Base-by-base conservation (phyloP, 2,113 vertebrate genomes). In the Xyrauchen texanus region DNA sequence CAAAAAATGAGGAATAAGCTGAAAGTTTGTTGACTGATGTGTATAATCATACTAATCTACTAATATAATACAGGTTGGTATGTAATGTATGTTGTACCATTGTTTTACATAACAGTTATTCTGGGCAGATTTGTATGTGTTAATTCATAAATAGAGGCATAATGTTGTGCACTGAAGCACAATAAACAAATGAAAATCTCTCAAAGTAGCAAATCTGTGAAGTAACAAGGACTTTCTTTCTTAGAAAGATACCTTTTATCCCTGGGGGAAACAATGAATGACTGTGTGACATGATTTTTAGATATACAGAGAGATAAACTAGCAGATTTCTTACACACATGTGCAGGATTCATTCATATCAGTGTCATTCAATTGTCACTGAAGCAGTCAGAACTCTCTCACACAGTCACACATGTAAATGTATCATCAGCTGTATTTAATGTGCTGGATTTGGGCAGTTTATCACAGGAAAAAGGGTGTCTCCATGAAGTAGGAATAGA, bases 371-470 rank as follows among this genome's bases (percentile, higher is more conserved):
- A 58, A 34, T 11, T 72, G 42, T 72, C 12, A 72, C 15, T 34
- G 69, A 71, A 46, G 53, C 42, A 58, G 13, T 13, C 53, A 72
- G 10, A 72, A 16, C 42, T 55, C 8, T 58, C 13, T 72, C 42
- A 34, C 21, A 34, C 21, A 57, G 8, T 72, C 42, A 34, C 21
- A 34, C 21, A 57, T 72, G 69, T 58, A 58, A 72, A 8, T 72
- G 53, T 72, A 53, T 58, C 69, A 72, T 72, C 42, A 72, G 44
- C 69, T 72, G 53, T 72, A 15, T 58, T 53, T 60, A 72, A 72
- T 72, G 53, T 5, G 4, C 4, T 57, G n/a, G 42, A 44, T 10
- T 60, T 58, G 45, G 69, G n/a, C 69, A 60, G 45, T 72, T 71
- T 60, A 58, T 42, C 42, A 72, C 69, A 46, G 53, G 69, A 53